Percentiles rank a stretch among this genome's conserved stretches.
Evolutionary conservation across 2,888 invertebrate species (phyloP).

Genomic region (Cerastis leucographa): DNA sequence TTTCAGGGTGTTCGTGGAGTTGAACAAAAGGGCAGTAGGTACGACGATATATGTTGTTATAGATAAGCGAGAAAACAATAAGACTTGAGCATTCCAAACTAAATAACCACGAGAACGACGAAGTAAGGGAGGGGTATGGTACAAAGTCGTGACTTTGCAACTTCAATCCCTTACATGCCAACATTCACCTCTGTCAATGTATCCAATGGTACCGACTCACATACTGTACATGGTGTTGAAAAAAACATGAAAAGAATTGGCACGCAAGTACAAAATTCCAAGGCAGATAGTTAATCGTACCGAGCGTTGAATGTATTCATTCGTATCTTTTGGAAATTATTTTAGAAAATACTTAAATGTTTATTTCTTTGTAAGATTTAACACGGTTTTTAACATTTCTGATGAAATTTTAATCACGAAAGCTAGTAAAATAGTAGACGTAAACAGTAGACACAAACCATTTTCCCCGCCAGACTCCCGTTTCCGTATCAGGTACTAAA

Average conservation of each 20-base stretch:
- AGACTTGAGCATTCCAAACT: conserved; percentile 19
- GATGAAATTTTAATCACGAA: not conserved
- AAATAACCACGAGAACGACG: conserved; percentile 16
- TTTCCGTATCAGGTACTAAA: conserved; percentile 35
- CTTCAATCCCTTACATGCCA: conserved; percentile 24
- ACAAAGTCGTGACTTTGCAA: conserved; percentile 40
- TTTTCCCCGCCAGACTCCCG: conserved; percentile 30
- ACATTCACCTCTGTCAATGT: conserved; percentile 9
- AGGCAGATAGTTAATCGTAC: conserved; percentile 8
- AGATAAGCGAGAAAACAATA: conserved; percentile 37
- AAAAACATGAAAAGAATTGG: not conserved
- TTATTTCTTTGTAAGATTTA: not conserved
- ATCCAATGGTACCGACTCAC: not conserved
- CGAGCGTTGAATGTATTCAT: not conserved
- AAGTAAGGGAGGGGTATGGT: not conserved
- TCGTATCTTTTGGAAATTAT: not conserved
- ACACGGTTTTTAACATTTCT: not conserved
- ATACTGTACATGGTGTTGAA: not conserved
- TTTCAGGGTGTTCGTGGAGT: not conserved
- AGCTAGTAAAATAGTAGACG: conserved; percentile 3
- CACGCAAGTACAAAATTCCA: not conserved
- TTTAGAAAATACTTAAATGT: not conserved
- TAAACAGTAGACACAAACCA: conserved; percentile 13
- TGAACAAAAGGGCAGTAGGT: not conserved
- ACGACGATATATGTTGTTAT: not conserved